A percentile compares a stretch with the other conserved stretches of the same genome.
phyloP scores from a whole-genome alignment of 1,140 invertebrate genomes.

The Cepaea nemoralis region DNA sequence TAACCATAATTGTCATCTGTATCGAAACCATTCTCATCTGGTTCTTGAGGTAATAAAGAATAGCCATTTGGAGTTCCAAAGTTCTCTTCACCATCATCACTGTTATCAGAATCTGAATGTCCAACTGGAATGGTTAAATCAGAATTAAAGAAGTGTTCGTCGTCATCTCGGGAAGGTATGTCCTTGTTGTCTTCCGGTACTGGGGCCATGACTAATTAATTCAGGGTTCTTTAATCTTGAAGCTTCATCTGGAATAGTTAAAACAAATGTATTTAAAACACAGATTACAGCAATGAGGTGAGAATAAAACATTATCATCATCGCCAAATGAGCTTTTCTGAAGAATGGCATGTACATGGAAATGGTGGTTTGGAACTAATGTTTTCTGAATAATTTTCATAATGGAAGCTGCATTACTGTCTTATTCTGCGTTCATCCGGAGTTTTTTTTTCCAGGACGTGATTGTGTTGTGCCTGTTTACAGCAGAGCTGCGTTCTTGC shows the following conservation, averaged over 20 bases:
- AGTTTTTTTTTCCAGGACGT: no score
- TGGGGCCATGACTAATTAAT: slow-evolving; percentile 18
- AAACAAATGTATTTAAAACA: neutral
- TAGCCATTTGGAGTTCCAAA: slow-evolving; percentile 2
- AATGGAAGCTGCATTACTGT: no score
- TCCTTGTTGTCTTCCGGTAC: slow-evolving; percentile 29
- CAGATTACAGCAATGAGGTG: neutral
- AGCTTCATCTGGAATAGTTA: neutral
- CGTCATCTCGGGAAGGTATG: slow-evolving; percentile 11
- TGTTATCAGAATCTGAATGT: slow-evolving; percentile 14
- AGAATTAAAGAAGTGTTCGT: slow-evolving; percentile 14
- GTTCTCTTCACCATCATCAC: slow-evolving; percentile 1
- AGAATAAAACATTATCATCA: neutral
- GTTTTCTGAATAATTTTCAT: no score
- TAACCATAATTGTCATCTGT: neutral
- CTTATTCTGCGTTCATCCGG: no score
- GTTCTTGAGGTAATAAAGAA: slow-evolving; percentile 27
- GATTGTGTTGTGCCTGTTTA: no score
- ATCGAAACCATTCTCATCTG: neutral
- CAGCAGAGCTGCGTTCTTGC: no score
- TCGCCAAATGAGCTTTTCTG: no score
- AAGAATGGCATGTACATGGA: no score
- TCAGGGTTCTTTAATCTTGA: neutral
- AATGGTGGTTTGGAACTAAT: no score
- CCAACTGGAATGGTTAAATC: slow-evolving; percentile 2